phyloP scores from a whole-genome alignment of 2,113 vertebrate genomes.

The Pedionomus torquatus region DNA sequence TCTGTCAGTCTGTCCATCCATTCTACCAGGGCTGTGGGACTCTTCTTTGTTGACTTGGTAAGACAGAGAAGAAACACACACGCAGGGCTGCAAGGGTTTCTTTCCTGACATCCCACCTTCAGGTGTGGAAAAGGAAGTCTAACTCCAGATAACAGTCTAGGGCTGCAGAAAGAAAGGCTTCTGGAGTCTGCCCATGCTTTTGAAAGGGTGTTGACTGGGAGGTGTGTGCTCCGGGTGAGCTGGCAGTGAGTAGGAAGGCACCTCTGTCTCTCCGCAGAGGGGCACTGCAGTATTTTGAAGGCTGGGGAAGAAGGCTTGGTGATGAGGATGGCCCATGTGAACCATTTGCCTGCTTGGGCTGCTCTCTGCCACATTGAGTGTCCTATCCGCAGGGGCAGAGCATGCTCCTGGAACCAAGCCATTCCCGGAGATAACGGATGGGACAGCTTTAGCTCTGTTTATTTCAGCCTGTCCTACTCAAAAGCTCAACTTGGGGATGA shows the following conservation, averaged over 20 bases:
- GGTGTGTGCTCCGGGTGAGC: not conserved
- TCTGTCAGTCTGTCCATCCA: not conserved
- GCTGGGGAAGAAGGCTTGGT: not conserved
- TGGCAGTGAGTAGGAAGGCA: accelerated
- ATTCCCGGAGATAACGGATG: not conserved
- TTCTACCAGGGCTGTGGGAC: not conserved
- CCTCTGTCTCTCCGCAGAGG: not conserved
- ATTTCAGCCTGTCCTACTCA: not conserved
- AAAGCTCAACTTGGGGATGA: not conserved
- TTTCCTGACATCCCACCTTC: not conserved
- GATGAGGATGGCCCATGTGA: not conserved
- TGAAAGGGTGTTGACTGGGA: not conserved
- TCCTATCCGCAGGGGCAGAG: not conserved
- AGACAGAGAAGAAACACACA: not conserved
- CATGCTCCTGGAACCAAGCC: conserved; percentile 7
- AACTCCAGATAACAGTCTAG: not conserved
- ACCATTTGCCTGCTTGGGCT: not conserved
- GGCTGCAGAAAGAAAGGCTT: not conserved
- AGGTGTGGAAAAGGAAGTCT: not conserved
- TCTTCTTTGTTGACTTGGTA: not conserved
- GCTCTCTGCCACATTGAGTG: not conserved
- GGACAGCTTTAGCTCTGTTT: not conserved
- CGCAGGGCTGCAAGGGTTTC: not conserved
- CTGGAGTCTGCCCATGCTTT: not conserved
- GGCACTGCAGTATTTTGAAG: conserved; percentile 13